Base-by-base conservation (phyloP, 2,113 vertebrate genomes). In the Vulpes ferrilata region DNA sequence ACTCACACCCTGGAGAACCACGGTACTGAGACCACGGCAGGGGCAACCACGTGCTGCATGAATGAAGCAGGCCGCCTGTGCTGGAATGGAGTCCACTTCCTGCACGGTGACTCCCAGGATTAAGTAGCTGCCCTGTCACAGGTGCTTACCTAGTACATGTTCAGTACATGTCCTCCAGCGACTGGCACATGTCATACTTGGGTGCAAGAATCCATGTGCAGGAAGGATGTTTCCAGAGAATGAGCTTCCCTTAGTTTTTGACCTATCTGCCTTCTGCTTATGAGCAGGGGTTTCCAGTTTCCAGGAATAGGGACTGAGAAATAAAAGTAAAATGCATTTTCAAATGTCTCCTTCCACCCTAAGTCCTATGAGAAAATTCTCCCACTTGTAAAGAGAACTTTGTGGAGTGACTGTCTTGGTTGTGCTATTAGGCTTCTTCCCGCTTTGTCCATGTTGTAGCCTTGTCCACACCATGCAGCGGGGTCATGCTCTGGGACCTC, bases 41-140 rank as follows among this genome's bases (percentile, higher is more conserved):
- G 25, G 19, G 19, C 5, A 1, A 0, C 0, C 0, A 1, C 25
- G 0, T 22, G 4, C 35, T 7, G 57, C 43, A 43, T 6, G 43
- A 43, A 43, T 43, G 48, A 22, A 5, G 19, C 60, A 3, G 32
- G 43, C 0, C 20, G 0, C 84, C n/a, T 0, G 23, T 2, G 3
- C 4, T 1, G 1, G 4, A 4, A 13, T 1, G 2, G 8, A 9
- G 4, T 0, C 71, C 57, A 0, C 5, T 17, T 96, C 78, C 32
- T 25, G 3, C 7, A 27, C 78, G 62, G n/a, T 87, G 73, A 76
- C 93, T 9, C 65, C 1, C 67, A 0, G 4, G 90, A 43, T 90
- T 60, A 96, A 93, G 80, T 17, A 71, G 55, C 85, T 73, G 35
- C 55, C 16, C 71, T 38, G 17, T 74, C 30, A 55, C 2, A 11